Evolutionary conservation across 2,888 invertebrate species (phyloP).

Genomic region (Tortricodes alternella): DNA sequence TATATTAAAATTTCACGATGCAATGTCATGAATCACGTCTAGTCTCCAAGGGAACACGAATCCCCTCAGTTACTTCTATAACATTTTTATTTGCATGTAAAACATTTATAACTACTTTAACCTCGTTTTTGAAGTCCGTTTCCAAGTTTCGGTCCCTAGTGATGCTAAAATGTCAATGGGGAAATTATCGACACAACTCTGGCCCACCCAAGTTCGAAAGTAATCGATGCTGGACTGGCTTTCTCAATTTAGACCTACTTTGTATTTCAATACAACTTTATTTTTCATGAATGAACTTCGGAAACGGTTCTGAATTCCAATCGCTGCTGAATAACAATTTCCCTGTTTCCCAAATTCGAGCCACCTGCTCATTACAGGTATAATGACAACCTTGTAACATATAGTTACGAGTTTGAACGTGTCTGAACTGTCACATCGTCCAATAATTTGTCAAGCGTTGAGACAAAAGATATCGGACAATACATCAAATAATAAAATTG

Average conservation of each 20-base stretch:
- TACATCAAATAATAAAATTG: neutral
- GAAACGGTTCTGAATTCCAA: slow-evolving; percentile 13
- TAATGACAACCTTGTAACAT: slow-evolving; percentile 2
- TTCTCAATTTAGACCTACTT: slow-evolving; percentile 7
- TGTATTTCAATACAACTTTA: slow-evolving; percentile 23
- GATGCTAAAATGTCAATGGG: slow-evolving; percentile 33
- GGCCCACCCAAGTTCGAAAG: slow-evolving; percentile 44
- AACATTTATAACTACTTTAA: slow-evolving; percentile 16
- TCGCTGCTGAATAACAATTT: slow-evolving; percentile 13
- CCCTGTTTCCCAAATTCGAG: neutral
- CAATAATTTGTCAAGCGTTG: neutral
- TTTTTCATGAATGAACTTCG: slow-evolving; percentile 13
- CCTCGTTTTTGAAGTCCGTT: neutral
- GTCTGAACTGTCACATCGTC: neutral
- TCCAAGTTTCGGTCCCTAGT: slow-evolving; percentile 7
- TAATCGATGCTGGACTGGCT: slow-evolving; percentile 46
- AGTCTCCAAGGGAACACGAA: neutral
- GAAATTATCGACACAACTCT: slow-evolving; percentile 40
- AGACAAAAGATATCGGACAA: neutral
- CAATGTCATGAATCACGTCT: neutral
- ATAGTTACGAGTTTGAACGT: slow-evolving; percentile 1
- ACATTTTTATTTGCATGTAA: slow-evolving; percentile 11
- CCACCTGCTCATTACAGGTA: slow-evolving; percentile 6
- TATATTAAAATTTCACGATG: slow-evolving; percentile 14
- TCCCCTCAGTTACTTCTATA: neutral